Evolutionary conservation across 2,797 vertebrate genomes (phyloP).

Genomic region (Allobates femoralis): DNA sequence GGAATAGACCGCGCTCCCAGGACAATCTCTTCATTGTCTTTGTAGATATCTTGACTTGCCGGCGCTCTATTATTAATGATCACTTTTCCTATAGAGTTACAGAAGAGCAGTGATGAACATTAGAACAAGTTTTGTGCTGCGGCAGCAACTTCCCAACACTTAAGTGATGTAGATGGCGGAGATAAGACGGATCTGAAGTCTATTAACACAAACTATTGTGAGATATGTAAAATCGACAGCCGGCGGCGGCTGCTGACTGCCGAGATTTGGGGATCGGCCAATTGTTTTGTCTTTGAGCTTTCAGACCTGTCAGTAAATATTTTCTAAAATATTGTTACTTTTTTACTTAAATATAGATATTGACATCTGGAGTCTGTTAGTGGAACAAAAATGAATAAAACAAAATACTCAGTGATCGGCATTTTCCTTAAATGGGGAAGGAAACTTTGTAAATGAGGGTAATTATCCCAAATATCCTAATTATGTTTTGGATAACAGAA

Average conservation of each 20-base stretch:
- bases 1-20: not conserved
- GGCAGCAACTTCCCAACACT: slow-evolving; percentile 36
- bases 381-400: not conserved
- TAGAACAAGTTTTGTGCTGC: slow-evolving; percentile 42
- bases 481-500: no score
- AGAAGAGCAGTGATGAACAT: slow-evolving; percentile 39
- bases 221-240: slow-evolving; percentile 38
- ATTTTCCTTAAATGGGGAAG: no score
- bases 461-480: no score
- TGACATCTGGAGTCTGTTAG: not conserved
- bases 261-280: slow-evolving; percentile 34
- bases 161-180: slow-evolving; percentile 47
- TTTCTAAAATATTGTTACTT: not conserved
- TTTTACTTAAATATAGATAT: not conserved
- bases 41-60: slow-evolving; percentile 1
- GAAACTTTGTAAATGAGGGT: no score
- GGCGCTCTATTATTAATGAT: slow-evolving; percentile 52
- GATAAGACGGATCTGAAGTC: slow-evolving; percentile 50
- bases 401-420: not conserved
- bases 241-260: slow-evolving; percentile 49
- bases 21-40: not conserved
- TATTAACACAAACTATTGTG: slow-evolving; percentile 56
- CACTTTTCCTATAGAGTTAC: slow-evolving; percentile 40
- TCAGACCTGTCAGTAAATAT: slow-evolving; percentile 13
- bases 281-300: slow-evolving; percentile 17